phyloP scores from a whole-genome alignment of 2,113 vertebrate genomes.

The Donacobius atricapilla region DNA sequence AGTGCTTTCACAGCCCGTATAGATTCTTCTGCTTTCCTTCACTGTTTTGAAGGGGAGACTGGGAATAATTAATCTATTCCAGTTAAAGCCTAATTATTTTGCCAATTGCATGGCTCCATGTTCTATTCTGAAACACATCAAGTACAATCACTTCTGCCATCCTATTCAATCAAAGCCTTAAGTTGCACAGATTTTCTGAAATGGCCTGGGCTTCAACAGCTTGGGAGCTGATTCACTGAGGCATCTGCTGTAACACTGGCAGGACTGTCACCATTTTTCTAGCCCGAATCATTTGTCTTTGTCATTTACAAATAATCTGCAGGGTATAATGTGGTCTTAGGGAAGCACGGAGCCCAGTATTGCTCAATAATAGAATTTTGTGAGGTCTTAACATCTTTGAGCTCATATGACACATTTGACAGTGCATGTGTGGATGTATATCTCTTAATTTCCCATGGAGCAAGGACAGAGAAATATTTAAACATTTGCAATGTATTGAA shows the following conservation, averaged over 20 bases:
- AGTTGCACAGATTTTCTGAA: constrained; percentile 33
- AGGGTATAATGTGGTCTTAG: constrained; percentile 32
- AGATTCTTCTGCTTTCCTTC: background rate
- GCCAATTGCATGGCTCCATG: background rate
- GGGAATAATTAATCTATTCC: constrained; percentile 42
- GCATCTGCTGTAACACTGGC: constrained; percentile 54
- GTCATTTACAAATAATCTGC: constrained; percentile 50
- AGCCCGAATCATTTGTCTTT: constrained; percentile 45
- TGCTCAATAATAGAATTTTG: constrained; percentile 32
- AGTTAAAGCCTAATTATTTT: constrained; percentile 24
- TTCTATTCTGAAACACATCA: constrained; percentile 35
- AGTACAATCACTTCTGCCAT: constrained; percentile 47
- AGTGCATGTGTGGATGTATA: background rate
- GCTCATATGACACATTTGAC: background rate
- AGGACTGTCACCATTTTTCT: constrained; percentile 30
- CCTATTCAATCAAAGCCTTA: constrained; percentile 35
- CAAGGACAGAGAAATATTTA: background rate
- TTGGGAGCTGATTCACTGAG: constrained; percentile 53
- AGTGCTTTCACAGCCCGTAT: background rate
- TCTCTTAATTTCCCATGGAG: background rate
- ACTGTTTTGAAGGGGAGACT: background rate
- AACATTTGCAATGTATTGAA: background rate
- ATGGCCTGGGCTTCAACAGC: constrained; percentile 50
- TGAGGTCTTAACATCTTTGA: constrained; percentile 15
- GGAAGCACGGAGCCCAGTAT: constrained; percentile 35